Evolutionary conservation across 2,888 invertebrate genomes (phyloP).

Genomic region (Drosophila fungiperda): DNA sequence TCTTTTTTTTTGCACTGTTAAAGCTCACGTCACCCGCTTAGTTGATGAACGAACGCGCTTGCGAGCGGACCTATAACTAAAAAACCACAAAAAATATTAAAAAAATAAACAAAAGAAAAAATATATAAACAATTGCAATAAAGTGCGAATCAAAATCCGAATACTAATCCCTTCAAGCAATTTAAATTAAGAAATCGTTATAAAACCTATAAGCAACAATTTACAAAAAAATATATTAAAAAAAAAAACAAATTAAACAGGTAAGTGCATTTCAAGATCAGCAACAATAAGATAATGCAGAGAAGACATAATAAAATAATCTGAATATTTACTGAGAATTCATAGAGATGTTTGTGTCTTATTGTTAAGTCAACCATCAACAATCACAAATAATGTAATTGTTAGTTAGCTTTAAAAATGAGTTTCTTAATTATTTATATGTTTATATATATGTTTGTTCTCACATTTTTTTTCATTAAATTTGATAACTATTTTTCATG

Average conservation of each 20-base stretch:
- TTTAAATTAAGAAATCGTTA: not conserved
- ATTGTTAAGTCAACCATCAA: not conserved
- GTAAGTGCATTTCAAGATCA: constrained; percentile 7
- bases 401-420: not conserved
- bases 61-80: constrained; percentile 57
- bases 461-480: no score
- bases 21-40: constrained; percentile 60
- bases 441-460: not conserved
- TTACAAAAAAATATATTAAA: not conserved
- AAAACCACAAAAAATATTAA: not conserved
- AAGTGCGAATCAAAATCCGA: not conserved
- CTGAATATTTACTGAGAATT: not conserved
- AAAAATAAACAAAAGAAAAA: not conserved
- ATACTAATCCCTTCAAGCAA: not conserved
- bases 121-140: not conserved
- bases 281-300: not conserved
- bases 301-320: not conserved
- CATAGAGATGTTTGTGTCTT: not conserved
- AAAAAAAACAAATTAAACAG: not conserved
- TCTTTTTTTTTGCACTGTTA: constrained; percentile 29
- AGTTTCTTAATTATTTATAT: not conserved
- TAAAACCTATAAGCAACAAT: not conserved
- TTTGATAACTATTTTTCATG: no score
- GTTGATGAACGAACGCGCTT: constrained; percentile 62
- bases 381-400: not conserved